These are phyloP conservation scores for Reticulitermes speratus DNA, from an alignment of 1,140 invertebrate species.

Conservation along the genomic window DNA sequence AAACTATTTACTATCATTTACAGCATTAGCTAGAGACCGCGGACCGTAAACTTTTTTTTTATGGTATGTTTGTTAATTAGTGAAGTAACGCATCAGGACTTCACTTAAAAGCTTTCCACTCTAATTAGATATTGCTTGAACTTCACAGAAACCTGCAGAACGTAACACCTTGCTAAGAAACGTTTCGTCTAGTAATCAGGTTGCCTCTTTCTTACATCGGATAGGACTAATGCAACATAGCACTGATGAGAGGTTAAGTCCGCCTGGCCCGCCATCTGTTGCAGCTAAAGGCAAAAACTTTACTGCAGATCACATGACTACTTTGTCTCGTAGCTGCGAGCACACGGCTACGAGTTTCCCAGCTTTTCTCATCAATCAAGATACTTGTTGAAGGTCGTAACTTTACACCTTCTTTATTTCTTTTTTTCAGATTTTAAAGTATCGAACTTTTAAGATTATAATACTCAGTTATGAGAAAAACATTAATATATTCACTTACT, in stretches of 20 bases:
- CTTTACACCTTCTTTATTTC: background rate
- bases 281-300: background rate
- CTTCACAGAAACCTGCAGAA: background rate
- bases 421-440: background rate
- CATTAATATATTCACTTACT: too few species aligned
- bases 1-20: background rate
- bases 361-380: background rate
- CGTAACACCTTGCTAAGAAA: background rate
- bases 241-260: background rate
- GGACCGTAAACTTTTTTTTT: background rate
- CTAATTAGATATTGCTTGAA: background rate
- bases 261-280: background rate
- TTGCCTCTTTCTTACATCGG: background rate
- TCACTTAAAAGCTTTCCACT: conserved; percentile 10
- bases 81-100: background rate
- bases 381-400: background rate
- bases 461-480: background rate
- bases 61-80: conserved; percentile 11
- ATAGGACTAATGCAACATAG: background rate
- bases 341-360: background rate
- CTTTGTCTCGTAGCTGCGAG: background rate
- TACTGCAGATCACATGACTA: background rate
- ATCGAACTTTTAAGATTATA: background rate
- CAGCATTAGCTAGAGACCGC: background rate
- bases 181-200: background rate